These are phyloP conservation scores for Sorex maritimensis DNA, from an alignment of 2,797 vertebrate genomes.

Conservation along the genomic window DNA sequence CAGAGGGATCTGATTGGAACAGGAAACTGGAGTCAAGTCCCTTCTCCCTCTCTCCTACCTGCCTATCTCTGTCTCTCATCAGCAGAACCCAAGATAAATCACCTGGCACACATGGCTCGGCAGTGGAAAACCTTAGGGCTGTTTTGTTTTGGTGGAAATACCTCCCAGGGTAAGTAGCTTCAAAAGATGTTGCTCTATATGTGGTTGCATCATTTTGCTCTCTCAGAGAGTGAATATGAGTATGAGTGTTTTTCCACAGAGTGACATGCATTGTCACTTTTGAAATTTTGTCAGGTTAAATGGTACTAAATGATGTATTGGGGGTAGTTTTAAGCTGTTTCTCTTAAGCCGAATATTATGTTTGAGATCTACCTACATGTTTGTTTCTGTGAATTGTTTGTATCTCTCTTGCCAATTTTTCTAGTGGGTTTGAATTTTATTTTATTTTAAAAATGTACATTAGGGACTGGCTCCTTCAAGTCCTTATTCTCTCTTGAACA, in stretches of 20 bases:
- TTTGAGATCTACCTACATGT: background rate
- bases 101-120: background rate
- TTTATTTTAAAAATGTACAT: background rate
- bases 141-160: background rate
- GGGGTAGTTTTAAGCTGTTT: slow-evolving; percentile 32
- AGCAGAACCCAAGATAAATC: background rate
- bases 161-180: slow-evolving; percentile 1
- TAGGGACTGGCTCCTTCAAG: too few relatives aligned
- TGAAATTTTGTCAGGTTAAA: background rate
- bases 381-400: slow-evolving; percentile 41
- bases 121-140: background rate
- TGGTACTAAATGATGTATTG: slow-evolving; percentile 15
- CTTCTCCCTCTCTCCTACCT: background rate
- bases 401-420: slow-evolving; percentile 44
- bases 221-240: background rate
- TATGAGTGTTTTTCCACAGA: background rate
- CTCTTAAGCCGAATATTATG: background rate
- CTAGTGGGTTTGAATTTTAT: slow-evolving; percentile 1
- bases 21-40: background rate
- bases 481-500: background rate
- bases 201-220: background rate
- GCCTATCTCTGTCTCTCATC: background rate
- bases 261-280: background rate
- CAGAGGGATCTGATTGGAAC: background rate
- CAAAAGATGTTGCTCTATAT: background rate